A percentile compares a stretch with the other conserved stretches of the same genome.
These are phyloP conservation scores for Drosophila melanica DNA, from an alignment of 1,140 invertebrate genomes.

Conservation along the genomic window DNA sequence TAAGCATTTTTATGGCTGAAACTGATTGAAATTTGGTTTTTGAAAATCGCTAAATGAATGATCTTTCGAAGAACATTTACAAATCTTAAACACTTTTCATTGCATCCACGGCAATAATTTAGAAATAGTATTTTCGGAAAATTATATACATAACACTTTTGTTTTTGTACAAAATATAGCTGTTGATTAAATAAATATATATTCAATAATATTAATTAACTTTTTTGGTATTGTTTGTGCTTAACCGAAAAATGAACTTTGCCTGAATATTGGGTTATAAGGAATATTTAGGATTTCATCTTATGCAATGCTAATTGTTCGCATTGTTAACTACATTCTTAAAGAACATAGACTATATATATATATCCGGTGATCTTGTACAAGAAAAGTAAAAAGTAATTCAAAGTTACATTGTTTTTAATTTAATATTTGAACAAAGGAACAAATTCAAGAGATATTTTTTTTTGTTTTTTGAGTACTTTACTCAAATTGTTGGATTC, in stretches of 20 bases:
- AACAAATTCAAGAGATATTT: no score
- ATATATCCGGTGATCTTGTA: neutral
- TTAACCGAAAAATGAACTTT: neutral
- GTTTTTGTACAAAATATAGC: neutral
- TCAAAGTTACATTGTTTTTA: neutral
- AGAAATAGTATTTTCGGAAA: neutral
- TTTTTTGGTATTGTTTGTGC: slow-evolving; percentile 14
- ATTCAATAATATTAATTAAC: slow-evolving; percentile 2
- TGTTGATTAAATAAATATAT: neutral
- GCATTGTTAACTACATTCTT: no score
- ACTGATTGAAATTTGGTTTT: neutral
- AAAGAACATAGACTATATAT: no score
- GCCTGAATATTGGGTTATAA: neutral
- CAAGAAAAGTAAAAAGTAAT: neutral
- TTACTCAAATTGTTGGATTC: no score
- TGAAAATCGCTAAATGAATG: neutral
- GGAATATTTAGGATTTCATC: neutral
- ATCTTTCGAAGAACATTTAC: neutral
- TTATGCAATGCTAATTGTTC: neutral
- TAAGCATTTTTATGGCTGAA: neutral
- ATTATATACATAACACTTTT: neutral
- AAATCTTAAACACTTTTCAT: neutral
- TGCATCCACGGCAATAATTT: neutral
- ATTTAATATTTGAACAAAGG: neutral
- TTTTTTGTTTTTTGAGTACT: no score